Evolutionary conservation across 2,888 invertebrate genomes (phyloP).

Genomic region (Allacma fusca): DNA sequence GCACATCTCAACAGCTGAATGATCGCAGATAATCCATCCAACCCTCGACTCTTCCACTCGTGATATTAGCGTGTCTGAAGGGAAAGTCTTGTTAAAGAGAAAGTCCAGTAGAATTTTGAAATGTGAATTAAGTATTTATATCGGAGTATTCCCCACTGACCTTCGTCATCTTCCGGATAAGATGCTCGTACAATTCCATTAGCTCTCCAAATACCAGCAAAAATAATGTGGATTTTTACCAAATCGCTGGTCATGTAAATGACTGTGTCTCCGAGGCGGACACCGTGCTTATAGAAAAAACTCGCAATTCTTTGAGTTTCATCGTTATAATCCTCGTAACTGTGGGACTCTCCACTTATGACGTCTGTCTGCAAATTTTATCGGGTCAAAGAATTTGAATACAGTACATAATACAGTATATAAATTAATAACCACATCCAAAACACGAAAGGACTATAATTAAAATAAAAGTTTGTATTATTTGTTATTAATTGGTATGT

Average conservation of each 20-base stretch:
- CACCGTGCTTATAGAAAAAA: conserved; percentile 54
- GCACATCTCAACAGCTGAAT: conserved; percentile 51
- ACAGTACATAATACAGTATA: too few species aligned
- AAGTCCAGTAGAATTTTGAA: too few species aligned
- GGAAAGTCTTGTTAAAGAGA: too few species aligned
- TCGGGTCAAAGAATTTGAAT: too few species aligned
- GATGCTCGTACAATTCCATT: conserved; percentile 54
- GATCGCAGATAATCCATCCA: conserved; percentile 60
- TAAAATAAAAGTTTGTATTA: too few species aligned
- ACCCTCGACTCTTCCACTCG: conserved; percentile 51
- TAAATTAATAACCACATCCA: too few species aligned
- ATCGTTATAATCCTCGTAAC: conserved; percentile 67
- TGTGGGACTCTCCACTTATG: conserved; percentile 69
- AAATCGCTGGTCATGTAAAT: conserved; percentile 58
- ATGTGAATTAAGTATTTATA: not conserved
- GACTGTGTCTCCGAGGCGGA: conserved; percentile 54
- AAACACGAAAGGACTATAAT: too few species aligned
- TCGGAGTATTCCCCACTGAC: too few species aligned
- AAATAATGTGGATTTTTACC: conserved; percentile 51
- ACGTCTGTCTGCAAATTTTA: conserved; percentile 73
- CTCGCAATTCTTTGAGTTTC: conserved; percentile 52
- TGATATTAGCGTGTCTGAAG: conserved; percentile 49
- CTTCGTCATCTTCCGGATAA: conserved; percentile 57
- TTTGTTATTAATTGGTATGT: too few species aligned
- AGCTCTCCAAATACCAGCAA: conserved; percentile 57